Base-by-base conservation (phyloP, 1,140 invertebrate genomes). In the Cydia fagiglandana region DNA sequence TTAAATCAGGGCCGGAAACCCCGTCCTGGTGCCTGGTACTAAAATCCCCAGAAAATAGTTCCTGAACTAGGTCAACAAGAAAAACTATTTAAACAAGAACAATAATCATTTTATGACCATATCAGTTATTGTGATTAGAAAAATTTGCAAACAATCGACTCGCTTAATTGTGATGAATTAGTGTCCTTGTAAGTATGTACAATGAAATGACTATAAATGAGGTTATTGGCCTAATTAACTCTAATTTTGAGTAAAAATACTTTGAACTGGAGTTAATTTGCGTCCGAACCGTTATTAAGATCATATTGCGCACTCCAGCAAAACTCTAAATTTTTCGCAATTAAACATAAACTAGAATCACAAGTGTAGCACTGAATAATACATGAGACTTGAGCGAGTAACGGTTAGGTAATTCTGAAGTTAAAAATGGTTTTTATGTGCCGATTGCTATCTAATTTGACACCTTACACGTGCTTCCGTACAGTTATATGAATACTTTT, bases 311-410 rank as follows among this genome's bases (percentile, higher is more conserved):
- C 75, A 78, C 75, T 76, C 73, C 45, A 5, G 34, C 74, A 41
- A 75, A 77, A 77, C 64, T 74, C 41, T 0, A 45, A 70, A 34
- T 66, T 70, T 76, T 78, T 76, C 4, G 75, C 77, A 78, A 78
- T 64, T 70, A 77, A 56, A 6, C 6, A 41, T 64, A 66, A 68
- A 30, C 13, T 74, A 73, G 75, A 78, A 77, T 75, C 53, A 74
- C 74, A 78, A 34, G 38, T 70, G 66, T 34, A 74, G 20, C 74
- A 50, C 70, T 34, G 75, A 68, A 76, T 76, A 76, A 61, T 68
- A 20, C 30, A 75, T 68, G 64, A 68, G 74, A 20, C 30, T 68
- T 68, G 64, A 68, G 74, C 7, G 30, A 24, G 12, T 66, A 45
- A 78, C 74, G 64, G 77, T 78, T 75, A 75, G 77, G 73, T 78